These are phyloP conservation scores for Zosterops borbonicus DNA, from an alignment of 2,113 vertebrate species.

Conservation along the genomic window DNA sequence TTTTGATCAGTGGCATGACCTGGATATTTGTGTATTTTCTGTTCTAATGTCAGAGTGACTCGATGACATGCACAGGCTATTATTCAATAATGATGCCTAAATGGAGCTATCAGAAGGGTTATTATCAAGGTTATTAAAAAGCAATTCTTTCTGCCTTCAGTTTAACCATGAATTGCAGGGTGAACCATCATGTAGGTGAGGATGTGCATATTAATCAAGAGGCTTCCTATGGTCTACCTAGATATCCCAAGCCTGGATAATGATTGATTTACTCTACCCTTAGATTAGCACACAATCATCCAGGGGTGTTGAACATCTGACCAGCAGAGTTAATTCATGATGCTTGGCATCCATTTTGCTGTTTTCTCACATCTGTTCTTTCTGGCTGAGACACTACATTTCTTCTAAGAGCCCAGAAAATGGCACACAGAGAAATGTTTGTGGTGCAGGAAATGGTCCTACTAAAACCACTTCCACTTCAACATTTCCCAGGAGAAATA, in stretches of 20 bases:
- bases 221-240: slow-evolving; percentile 46
- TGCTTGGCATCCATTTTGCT: slow-evolving; percentile 37
- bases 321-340: slow-evolving; percentile 27
- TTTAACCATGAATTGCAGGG: slow-evolving; percentile 41
- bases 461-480: neutral
- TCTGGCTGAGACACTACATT: slow-evolving; percentile 12
- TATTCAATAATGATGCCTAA: slow-evolving; percentile 52
- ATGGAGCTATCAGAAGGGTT: slow-evolving; percentile 59
- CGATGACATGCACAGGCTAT: slow-evolving; percentile 14
- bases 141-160: slow-evolving; percentile 49
- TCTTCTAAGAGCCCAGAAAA: slow-evolving; percentile 43
- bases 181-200: slow-evolving; percentile 53
- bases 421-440: neutral
- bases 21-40: slow-evolving; percentile 47
- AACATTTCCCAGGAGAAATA: neutral
- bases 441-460: neutral
- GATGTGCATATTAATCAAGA: slow-evolving; percentile 62
- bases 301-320: slow-evolving; percentile 54
- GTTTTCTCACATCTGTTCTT: slow-evolving; percentile 53
- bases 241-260: slow-evolving; percentile 23
- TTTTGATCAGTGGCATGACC: slow-evolving; percentile 28
- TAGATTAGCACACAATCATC: slow-evolving; percentile 14
- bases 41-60: slow-evolving; percentile 10
- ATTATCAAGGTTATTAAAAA: slow-evolving; percentile 69
- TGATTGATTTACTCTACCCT: slow-evolving; percentile 53